Evolutionary conservation across 2,888 invertebrate species (phyloP).

Genomic region (Leptopilina syphax): DNA sequence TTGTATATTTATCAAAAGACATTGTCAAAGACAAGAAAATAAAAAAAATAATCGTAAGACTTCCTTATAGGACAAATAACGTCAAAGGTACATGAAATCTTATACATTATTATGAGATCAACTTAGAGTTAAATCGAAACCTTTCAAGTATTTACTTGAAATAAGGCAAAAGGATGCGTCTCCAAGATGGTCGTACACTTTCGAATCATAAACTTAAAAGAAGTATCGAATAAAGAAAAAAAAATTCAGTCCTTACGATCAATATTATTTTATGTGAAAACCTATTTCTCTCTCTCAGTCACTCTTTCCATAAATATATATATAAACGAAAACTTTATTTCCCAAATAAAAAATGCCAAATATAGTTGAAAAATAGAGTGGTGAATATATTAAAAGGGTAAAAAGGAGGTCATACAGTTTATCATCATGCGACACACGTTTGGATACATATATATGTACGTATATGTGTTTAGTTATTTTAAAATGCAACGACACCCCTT

Average conservation of each 20-base stretch:
- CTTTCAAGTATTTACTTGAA: constrained; percentile 34
- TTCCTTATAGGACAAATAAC: neutral
- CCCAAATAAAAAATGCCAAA: neutral
- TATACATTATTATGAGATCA: constrained; percentile 29
- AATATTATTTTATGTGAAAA: constrained; percentile 34
- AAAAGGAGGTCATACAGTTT: constrained; percentile 5
- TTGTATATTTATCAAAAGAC: no score
- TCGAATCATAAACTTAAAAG: constrained; percentile 29
- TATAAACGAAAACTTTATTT: no score
- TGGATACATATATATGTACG: constrained; percentile 5
- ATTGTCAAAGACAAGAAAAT: neutral
- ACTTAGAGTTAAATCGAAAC: constrained; percentile 31
- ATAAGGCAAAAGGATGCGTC: constrained; percentile 19
- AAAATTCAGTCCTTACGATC: constrained; percentile 20
- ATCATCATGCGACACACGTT: constrained; percentile 16
- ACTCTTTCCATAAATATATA: no score
- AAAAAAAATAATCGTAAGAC: neutral
- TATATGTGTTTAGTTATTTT: constrained; percentile 59
- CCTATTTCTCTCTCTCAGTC: no score
- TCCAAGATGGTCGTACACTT: constrained; percentile 21
- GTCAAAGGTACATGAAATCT: constrained; percentile 37
- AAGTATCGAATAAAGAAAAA: constrained; percentile 21
- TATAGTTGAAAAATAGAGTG: neutral
- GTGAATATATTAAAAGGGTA: constrained; percentile 4
- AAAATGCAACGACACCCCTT: constrained; percentile 63